Evolutionary conservation across 1,140 invertebrate genomes (phyloP).

Genomic region (Epicauta chinensis): DNA sequence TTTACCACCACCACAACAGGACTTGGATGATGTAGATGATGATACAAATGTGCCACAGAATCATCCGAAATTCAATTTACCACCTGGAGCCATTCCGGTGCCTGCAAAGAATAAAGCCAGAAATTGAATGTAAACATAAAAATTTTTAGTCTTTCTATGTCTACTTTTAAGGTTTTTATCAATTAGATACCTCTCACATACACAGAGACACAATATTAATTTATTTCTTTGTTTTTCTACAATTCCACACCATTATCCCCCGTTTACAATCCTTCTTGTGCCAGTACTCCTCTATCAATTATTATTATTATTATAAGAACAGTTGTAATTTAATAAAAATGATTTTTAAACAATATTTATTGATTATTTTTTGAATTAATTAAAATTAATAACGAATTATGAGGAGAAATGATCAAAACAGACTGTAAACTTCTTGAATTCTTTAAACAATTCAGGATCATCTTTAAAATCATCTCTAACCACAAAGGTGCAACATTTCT

Average conservation of each 20-base stretch:
- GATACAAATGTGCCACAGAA: conserved; percentile 36
- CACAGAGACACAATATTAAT: too few species aligned
- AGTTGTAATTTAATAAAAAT: background rate
- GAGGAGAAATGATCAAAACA: conserved; percentile 19
- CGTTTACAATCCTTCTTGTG: conserved; percentile 19
- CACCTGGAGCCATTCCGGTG: conserved; percentile 38
- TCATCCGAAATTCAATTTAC: conserved; percentile 36
- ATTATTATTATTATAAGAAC: background rate
- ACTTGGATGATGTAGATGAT: conserved; percentile 15
- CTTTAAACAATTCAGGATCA: conserved; percentile 38
- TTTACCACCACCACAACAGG: conserved; percentile 54
- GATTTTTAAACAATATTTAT: background rate
- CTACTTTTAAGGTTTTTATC: background rate
- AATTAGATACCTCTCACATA: too few species aligned
- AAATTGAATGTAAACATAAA: too few species aligned
- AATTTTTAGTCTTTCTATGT: too few species aligned
- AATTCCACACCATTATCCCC: too few species aligned
- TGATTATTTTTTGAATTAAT: background rate
- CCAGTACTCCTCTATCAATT: conserved; percentile 5
- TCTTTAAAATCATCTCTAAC: conserved; percentile 34
- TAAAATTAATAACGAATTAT: background rate
- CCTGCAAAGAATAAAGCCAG: conserved; percentile 33
- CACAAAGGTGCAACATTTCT: conserved; percentile 6
- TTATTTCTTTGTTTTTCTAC: too few species aligned
- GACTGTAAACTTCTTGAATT: conserved; percentile 37